Base-by-base conservation (phyloP, 1,140 invertebrate genomes). In the Drosophila nikananu region DNA sequence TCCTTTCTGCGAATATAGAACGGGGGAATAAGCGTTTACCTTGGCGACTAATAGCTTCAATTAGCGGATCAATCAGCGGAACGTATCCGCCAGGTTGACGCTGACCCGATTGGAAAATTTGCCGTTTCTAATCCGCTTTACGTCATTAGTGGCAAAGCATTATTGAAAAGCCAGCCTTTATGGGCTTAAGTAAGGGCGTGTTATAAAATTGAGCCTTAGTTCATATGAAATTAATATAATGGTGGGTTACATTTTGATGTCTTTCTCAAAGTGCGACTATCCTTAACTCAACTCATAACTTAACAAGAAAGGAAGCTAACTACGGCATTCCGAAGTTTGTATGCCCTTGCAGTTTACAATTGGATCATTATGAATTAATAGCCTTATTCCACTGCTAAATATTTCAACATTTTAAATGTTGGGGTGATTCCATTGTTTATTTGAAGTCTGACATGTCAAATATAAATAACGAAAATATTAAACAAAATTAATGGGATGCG, bases 1-100 rank as follows among this genome's bases (percentile, higher is more conserved):
- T 37, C 7, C 15, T 6, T 7, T 23, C 32, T 44, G 54, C 55
- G 19, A 23, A 25, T 35, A 13, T 32, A 48, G 35, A 41, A 39
- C 8, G 32, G 42, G n/a, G 17, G 8, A 42, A 60, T 44, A 35
- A 23, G 39, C 41, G 41, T 76, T 83, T 54, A 64, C 66, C 66
- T 70, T 23, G 13, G 30, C 42, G 62, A 52, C 79, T 86, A 86
- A 81, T 86, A 63, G 63, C 63, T 39, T 49, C 49, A 70, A 77
- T 87, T 87, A 80, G 67, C 74, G 54, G 42, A 39, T 23, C 65
- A 70, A 58, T 70, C 52, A 44, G 19, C 32, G 54, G 52, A 55
- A 30, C 64, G 32, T 55, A 32, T 59, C 37, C 68, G 35, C 55
- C 57, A 61, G 46, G 48, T 58, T 70, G 64, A 57, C 57, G 52